Base-by-base conservation (phyloP, 2,888 invertebrate genomes). In the Acleris cristana region DNA sequence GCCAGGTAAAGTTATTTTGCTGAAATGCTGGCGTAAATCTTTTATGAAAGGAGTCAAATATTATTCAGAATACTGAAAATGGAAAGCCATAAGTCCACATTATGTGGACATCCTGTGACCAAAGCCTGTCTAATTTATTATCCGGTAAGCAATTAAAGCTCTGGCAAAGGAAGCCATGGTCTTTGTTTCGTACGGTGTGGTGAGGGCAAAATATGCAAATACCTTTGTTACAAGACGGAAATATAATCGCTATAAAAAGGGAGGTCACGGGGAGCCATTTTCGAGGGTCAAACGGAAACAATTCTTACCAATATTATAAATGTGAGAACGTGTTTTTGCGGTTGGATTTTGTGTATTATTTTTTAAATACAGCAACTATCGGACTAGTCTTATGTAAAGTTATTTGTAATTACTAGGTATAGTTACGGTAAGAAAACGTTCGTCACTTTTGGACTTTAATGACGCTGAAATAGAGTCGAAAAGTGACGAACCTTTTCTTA, bases 131-230 rank as follows among this genome's bases (percentile, higher is more conserved):
- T 49, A 65, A 59, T 65, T 60, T 55, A 16, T 21, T 49, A 55
- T 65, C 65, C 55, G 60, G 63, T 30, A 16, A 21, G 65, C 60
- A 60, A 60, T 60, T 65, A 60, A 49, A 60, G 40, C 56, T 14
- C 49, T 26, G 8, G 40, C 60, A 49, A 49, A 58, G 64, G 64
- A 65, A 60, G 54, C 21, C 26, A 4, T 19, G 30, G 34, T 54
- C 53, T 64, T 65, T 59, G 65, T 48, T 53, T 58, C 23, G 23
- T 23, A 55, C 49, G 58, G 48, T 34, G 51, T 16, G 19, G 19
- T 16, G 56, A 44, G 54, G 34, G 30, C 62, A 49, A 30, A 48
- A 63, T 63, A 63, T 63, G 62, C 62, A 63, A 63, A 63, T 60
- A 30, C 21, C 62, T 55, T 63, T 63, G 62, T 63, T 51, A 21